Base-by-base conservation (phyloP, 2,113 vertebrate species). In the Mormyrus lacerda region DNA sequence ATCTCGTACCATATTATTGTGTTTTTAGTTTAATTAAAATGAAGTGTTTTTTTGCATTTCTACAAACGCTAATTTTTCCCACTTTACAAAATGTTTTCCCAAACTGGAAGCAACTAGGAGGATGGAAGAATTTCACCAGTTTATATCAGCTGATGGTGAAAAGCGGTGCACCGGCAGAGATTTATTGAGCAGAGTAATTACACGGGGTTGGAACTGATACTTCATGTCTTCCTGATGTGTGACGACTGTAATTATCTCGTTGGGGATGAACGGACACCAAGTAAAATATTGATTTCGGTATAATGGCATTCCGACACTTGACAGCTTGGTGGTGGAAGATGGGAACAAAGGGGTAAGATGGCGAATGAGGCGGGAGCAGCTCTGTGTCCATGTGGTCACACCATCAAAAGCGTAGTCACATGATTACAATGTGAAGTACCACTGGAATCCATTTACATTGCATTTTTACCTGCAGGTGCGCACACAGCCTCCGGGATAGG, bases 161-260 rank as follows among this genome's bases (percentile, higher is more conserved):
- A 31, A 35, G 50, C 1, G 15, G 27, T 88, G 58, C 90, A 79
- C 84, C 92, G 91, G 89, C 92, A 90, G 73, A 90, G 69, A 88
- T 82, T 92, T 91, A 92, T 92, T 85, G 88, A 92, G 91, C 87
- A 92, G 93, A 89, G 84, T 91, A 93, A 94, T 92, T 94, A 92
- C 89, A 5, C 91, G 90, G 92, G 87, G 85, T 92, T 92, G 88
- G 91, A 93, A 91, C 69, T 93, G 92, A 90, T 91, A 92, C 47
- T 89, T 90, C 83, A 93, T 91, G 58, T 91, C 88, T 93, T 93
- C 91, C 90, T 58, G 89, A 89, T 88, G 91, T 90, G 50, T 91
- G 42, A 92, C 90, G 90, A 92, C 91, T 92, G 65, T 92, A 93
- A 93, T 93, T 91, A 91, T 94, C 90, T 93, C 91, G 93, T 93